Percentiles rank a stretch among this genome's conserved stretches.
phyloP scores from a whole-genome alignment of 2,888 invertebrate genomes.

The Yponomeuta evonymella region DNA sequence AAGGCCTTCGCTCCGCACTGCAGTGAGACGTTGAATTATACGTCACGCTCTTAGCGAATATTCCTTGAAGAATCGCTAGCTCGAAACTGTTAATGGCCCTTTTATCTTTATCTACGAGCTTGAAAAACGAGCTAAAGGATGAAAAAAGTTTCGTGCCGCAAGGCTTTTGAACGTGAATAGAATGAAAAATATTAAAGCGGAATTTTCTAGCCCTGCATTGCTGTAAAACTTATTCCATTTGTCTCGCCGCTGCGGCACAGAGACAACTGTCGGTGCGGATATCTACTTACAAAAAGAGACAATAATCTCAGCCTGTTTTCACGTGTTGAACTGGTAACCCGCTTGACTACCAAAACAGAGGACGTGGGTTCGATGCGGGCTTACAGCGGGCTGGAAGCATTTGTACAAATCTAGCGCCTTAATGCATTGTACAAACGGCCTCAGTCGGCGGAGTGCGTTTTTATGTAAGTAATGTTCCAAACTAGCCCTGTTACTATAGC shows the following conservation, averaged over 20 bases:
- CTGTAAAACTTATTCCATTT: constrained; percentile 15
- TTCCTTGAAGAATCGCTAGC: not conserved
- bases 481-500: too few species aligned
- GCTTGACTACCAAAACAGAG: too few species aligned
- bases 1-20: too few species aligned
- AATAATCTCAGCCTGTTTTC: not conserved
- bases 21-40: too few species aligned
- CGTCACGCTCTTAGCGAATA: not conserved
- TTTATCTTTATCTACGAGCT: constrained; percentile 2
- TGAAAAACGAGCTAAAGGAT: constrained; percentile 4
- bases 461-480: too few species aligned
- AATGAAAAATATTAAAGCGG: constrained; percentile 10
- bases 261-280: constrained; percentile 6
- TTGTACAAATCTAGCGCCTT: too few species aligned
- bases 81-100: constrained; percentile 10
- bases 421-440: too few species aligned
- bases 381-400: too few species aligned
- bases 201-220: constrained; percentile 11
- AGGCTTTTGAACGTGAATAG: constrained; percentile 8
- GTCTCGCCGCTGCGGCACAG: constrained; percentile 3
- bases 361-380: too few species aligned
- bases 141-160: constrained; percentile 10
- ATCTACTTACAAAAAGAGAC: not conserved
- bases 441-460: too few species aligned
- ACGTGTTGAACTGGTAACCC: too few species aligned